A percentile compares a stretch with the other conserved stretches of the same genome.
Evolutionary conservation across 23 tunicate species (phyloP).

Genomic region (Halocynthia roretzi): DNA sequence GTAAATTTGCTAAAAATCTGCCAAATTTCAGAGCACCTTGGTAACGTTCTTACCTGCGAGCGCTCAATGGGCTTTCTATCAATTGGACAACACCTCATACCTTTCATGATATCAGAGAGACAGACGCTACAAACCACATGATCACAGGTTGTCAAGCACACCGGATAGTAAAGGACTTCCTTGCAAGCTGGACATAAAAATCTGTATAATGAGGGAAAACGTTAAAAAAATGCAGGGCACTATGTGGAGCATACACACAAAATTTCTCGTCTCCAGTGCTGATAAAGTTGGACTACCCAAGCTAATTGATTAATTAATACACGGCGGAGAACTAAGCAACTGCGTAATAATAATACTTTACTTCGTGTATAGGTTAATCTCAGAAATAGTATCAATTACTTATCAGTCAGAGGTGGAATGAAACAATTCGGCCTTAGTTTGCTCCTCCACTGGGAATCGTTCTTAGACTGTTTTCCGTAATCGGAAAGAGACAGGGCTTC

Average conservation of each 20-base stretch:
- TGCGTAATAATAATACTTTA: too few species aligned
- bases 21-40: neutral
- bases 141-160: slow-evolving; percentile 35
- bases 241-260: too few species aligned
- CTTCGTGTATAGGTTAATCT: too few species aligned
- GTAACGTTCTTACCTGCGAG: slow-evolving; percentile 22
- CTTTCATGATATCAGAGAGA: slow-evolving; percentile 29
- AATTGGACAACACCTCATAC: slow-evolving; percentile 23
- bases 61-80: slow-evolving; percentile 27
- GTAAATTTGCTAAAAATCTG: neutral
- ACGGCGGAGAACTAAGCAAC: too few species aligned
- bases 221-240: too few species aligned
- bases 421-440: slow-evolving; percentile 22
- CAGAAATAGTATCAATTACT: slow-evolving; percentile 2
- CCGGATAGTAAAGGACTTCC: slow-evolving; percentile 35
- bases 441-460: slow-evolving; percentile 5
- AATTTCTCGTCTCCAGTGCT: neutral
- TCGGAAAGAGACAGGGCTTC: neutral
- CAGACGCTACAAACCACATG: slow-evolving; percentile 45
- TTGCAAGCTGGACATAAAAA: slow-evolving; percentile 35
- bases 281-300: neutral
- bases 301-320: too few species aligned
- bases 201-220: slow-evolving; percentile 7
- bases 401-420: slow-evolving; percentile 10
- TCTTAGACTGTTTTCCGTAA: neutral